These are phyloP conservation scores for Aethina tumida DNA, from an alignment of 1,140 invertebrate genomes.

Conservation along the genomic window DNA sequence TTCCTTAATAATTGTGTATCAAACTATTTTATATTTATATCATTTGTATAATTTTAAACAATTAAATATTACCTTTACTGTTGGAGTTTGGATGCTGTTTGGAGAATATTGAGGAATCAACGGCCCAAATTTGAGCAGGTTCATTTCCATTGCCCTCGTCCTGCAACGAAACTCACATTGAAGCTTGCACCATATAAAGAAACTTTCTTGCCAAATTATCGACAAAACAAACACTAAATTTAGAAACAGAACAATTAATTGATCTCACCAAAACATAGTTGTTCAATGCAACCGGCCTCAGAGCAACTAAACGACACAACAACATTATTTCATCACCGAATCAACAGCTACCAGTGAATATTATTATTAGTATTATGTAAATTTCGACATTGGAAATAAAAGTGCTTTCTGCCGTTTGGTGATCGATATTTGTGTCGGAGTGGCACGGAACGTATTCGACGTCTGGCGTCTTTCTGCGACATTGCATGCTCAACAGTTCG, in stretches of 20 bases:
- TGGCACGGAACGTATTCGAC: no score
- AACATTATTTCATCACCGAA: slow-evolving; percentile 21
- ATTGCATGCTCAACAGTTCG: slow-evolving; percentile 26
- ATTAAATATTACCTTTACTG: no score
- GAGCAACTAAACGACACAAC: slow-evolving; percentile 26
- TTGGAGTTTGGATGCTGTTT: no score
- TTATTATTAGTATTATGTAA: neutral
- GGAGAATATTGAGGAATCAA: slow-evolving; percentile 22
- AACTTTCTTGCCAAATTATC: slow-evolving; percentile 2
- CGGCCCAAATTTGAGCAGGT: slow-evolving; percentile 27
- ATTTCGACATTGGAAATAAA: slow-evolving; percentile 2
- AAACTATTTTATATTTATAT: no score
- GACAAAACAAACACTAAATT: slow-evolving; percentile 2
- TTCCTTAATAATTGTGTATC: no score
- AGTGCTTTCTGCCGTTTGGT: neutral
- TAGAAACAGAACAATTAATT: neutral
- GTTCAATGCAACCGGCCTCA: slow-evolving; percentile 23
- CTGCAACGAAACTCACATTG: no score
- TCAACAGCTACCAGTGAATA: neutral
- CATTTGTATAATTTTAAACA: no score
- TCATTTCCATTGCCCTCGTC: slow-evolving; percentile 18
- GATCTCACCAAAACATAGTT: slow-evolving; percentile 22
- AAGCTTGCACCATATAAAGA: no score
- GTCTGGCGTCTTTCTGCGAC: no score
- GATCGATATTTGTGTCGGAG: slow-evolving; percentile 15